Evolutionary conservation across 2,888 invertebrate genomes (phyloP).

Genomic region (Agonum fuliginosum): DNA sequence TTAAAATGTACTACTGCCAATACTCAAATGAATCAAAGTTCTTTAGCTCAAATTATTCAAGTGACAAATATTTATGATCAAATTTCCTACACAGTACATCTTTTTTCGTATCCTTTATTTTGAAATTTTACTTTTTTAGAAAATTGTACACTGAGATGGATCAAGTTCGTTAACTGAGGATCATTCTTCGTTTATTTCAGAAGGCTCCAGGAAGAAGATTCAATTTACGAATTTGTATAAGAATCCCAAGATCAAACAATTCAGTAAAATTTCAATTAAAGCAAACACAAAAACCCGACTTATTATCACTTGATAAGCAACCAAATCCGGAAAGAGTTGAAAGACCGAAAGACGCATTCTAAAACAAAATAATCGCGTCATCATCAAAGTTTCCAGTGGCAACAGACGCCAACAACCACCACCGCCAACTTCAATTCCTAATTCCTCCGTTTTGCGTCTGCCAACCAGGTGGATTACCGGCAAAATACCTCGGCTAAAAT

Average conservation of each 20-base stretch:
- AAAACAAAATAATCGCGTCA: conserved; percentile 47
- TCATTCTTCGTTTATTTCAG: neutral
- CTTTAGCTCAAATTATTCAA: too few relatives aligned
- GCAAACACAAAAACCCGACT: conserved; percentile 12
- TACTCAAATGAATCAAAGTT: too few relatives aligned
- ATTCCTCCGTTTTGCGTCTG: neutral
- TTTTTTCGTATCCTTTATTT: neutral
- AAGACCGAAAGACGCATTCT: conserved; percentile 37
- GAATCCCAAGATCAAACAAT: conserved; percentile 30
- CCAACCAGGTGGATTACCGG: conserved; percentile 51
- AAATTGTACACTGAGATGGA: too few relatives aligned
- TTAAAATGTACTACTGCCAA: too few relatives aligned
- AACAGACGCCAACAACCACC: conserved; percentile 1
- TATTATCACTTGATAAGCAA: conserved; percentile 37
- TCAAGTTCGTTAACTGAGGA: too few relatives aligned
- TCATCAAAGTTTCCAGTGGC: conserved; percentile 44
- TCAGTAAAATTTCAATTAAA: conserved; percentile 21
- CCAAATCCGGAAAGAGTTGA: conserved; percentile 20
- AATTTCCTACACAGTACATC: neutral
- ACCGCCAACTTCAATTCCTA: conserved; percentile 20
- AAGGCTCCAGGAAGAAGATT: neutral
- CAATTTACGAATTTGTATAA: neutral
- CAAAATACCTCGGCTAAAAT: conserved; percentile 56
- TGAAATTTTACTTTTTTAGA: too few relatives aligned
- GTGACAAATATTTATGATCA: too few relatives aligned